Evolutionary conservation across 2,797 vertebrate genomes (phyloP).

Genomic region (Enteromius fasciolatus): DNA sequence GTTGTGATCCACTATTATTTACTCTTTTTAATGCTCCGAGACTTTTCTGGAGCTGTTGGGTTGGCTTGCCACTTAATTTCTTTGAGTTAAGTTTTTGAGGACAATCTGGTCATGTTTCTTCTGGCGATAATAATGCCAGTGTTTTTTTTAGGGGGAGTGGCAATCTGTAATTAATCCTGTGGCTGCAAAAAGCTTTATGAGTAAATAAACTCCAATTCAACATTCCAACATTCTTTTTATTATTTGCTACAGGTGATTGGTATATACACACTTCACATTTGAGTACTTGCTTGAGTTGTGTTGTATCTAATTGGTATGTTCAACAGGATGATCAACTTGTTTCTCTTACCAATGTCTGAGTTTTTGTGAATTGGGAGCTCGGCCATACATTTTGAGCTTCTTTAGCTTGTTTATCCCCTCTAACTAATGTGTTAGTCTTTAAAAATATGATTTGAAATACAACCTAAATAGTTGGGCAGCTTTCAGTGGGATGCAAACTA

Average conservation of each 20-base stretch:
- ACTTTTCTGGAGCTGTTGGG: not conserved
- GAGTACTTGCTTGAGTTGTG: not conserved
- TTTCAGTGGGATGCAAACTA: constrained; percentile 8
- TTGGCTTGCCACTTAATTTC: not conserved
- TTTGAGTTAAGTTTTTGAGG: constrained; percentile 38
- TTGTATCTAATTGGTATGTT: constrained; percentile 10
- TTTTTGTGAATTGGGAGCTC: not conserved
- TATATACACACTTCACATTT: not conserved
- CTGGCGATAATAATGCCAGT: not conserved
- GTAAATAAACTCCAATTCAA: constrained; percentile 51
- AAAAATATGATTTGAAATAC: constrained; percentile 19
- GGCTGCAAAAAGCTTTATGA: constrained; percentile 16
- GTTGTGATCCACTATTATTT: constrained; percentile 15
- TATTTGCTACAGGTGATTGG: not conserved
- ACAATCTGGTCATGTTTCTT: constrained; percentile 46
- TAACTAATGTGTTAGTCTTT: not conserved
- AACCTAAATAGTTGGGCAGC: constrained; percentile 14
- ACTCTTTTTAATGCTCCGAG: not conserved
- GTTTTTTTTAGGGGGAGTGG: not conserved
- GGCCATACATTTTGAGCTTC: not conserved
- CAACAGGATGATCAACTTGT: not conserved
- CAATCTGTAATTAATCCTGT: constrained; percentile 17
- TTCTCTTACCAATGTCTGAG: not conserved
- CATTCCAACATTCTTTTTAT: constrained; percentile 65
- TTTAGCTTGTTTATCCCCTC: not conserved